phyloP scores from a whole-genome alignment of 2,888 invertebrate species.

The Neoitamus cyanurus region DNA sequence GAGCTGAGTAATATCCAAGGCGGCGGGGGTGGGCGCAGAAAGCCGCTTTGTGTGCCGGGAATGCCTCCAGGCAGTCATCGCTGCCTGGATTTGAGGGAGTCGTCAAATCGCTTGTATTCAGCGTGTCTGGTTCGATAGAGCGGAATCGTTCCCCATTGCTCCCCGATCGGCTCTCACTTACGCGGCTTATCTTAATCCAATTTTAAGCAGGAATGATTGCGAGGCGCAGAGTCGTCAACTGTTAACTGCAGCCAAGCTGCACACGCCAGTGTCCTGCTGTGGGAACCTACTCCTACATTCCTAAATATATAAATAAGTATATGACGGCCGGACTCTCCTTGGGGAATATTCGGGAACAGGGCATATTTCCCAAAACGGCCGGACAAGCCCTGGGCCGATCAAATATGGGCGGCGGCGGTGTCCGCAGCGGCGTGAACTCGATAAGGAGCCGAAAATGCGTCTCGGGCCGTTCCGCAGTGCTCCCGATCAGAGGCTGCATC shows the following conservation, averaged over 20 bases:
- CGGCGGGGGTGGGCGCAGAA: background rate
- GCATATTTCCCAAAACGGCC: background rate
- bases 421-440: background rate
- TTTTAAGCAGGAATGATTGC: constrained; percentile 48
- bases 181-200: constrained; percentile 51
- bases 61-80: background rate
- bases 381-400: background rate
- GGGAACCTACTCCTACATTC: too few species aligned
- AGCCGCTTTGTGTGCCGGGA: background rate
- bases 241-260: background rate
- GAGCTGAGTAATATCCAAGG: background rate
- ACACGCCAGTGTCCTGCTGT: background rate
- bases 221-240: background rate
- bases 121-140: background rate
- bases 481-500: background rate
- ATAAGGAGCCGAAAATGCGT: background rate
- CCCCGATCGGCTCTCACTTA: background rate
- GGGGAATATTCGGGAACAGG: background rate
- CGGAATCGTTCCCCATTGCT: constrained; percentile 4
- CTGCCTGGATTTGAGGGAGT: background rate
- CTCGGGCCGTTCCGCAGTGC: background rate
- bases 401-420: background rate
- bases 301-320: too few species aligned
- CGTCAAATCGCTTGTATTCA: background rate
- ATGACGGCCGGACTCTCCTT: background rate